Base-by-base conservation (phyloP, 2,888 invertebrate genomes). In the Pocota personata region DNA sequence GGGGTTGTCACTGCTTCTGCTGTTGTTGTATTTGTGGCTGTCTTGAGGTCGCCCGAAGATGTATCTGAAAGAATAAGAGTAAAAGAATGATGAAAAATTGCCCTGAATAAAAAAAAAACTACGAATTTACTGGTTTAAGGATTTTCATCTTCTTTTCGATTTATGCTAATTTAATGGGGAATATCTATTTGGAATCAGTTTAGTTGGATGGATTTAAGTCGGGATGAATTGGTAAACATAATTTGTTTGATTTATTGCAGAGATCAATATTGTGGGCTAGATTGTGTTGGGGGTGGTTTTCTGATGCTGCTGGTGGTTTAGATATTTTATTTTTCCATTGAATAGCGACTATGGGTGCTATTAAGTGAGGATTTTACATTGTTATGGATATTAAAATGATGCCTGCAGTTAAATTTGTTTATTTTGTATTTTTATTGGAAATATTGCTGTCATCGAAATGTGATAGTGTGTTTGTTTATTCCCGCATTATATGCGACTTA, bases 101-200 rank as follows among this genome's bases (percentile, higher is more conserved):
- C 14, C 6, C 10, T 0, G 8, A 57, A 64, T 58, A 32, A 50
- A 32, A 55, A 40, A 35, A 12, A 27, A 55, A 48, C 5, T 10
- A 40, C 10, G 10, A 12, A 55, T 73, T 35, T 52, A 10, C 40
- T 8, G 43, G 57, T 48, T 19, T 40, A 60, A 72, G 30, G 76
- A 77, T 19, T 77, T 78, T 67, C 72, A 58, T 73, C 48, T 64
- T 58, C 69, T 62, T 75, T 75, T 69, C 62, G 79, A 79, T 84
- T 84, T 84, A 84, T 84, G 79, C 57, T 76, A 84, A 79, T 84
- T 84, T 84, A 79, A 84, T 84, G 50, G 64, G 40, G n/a, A 71
- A 46, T 35, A 57, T 73, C 66, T 50, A 78, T 73, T 69, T 62
- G 40, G 62, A 69, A 55, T 78, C 78, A 67, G 73, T 60, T 83